Percentiles rank a stretch among this genome's conserved stretches.
These are phyloP conservation scores for Aphidius ervi DNA, from an alignment of 1,140 invertebrate genomes.

Conservation along the genomic window DNA sequence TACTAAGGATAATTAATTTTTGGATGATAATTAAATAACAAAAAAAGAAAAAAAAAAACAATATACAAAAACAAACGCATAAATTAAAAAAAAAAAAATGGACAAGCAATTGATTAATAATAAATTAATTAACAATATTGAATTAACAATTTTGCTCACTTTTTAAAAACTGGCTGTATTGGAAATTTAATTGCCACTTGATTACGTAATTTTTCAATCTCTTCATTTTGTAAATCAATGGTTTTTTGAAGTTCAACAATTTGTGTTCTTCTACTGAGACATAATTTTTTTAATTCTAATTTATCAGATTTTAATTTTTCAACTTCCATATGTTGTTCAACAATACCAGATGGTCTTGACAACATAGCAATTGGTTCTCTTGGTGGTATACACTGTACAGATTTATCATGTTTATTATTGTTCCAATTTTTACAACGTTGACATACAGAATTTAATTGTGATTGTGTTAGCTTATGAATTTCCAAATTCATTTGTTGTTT, in stretches of 20 bases:
- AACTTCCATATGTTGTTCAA: conserved; percentile 24
- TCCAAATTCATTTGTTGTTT: conserved; percentile 30
- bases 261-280: conserved; percentile 26
- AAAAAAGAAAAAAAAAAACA: too few species aligned
- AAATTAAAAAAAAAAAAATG: too few species aligned
- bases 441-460: conserved; percentile 30
- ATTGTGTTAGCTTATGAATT: conserved; percentile 23
- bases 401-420: conserved; percentile 28
- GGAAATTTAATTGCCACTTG: too few species aligned
- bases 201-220: too few species aligned
- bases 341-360: background rate
- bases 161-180: too few species aligned
- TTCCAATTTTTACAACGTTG: conserved; percentile 34
- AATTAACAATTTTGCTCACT: too few species aligned
- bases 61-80: too few species aligned
- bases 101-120: too few species aligned
- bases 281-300: conserved; percentile 34
- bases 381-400: background rate
- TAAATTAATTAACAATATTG: too few species aligned
- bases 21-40: too few species aligned
- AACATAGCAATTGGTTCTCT: background rate
- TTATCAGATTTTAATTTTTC: conserved; percentile 36
- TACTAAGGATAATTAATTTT: too few species aligned
- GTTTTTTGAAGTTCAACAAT: conserved; percentile 32
- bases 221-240: conserved; percentile 9